phyloP scores from a whole-genome alignment of 2,888 invertebrate species.

The Dicyrtoma fusca region DNA sequence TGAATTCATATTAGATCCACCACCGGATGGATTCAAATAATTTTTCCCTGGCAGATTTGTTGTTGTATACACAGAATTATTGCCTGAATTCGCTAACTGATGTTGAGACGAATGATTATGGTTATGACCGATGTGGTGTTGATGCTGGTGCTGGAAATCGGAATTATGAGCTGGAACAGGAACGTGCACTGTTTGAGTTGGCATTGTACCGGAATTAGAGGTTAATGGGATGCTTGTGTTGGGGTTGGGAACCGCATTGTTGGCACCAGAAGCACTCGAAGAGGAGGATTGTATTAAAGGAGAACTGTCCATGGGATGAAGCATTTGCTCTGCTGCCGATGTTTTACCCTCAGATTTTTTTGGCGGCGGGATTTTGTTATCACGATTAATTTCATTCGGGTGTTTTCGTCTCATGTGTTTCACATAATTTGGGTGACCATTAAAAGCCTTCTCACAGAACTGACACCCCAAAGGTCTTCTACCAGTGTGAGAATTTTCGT shows the following conservation, averaged over 20 bases:
- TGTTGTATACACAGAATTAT: background rate
- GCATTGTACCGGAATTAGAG: background rate
- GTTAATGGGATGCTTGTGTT: slow-evolving; percentile 5
- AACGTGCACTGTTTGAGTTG: background rate
- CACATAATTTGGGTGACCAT: slow-evolving; percentile 65
- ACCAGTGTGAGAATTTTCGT: slow-evolving; percentile 66
- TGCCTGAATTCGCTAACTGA: background rate
- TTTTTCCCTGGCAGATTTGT: slow-evolving; percentile 33
- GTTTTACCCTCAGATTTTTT: slow-evolving; percentile 32
- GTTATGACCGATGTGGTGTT: slow-evolving; percentile 14
- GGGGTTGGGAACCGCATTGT: background rate
- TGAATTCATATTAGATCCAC: background rate
- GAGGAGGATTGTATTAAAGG: background rate
- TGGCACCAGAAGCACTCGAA: background rate
- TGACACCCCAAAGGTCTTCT: slow-evolving; percentile 65
- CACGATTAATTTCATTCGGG: slow-evolving; percentile 39
- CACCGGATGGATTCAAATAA: slow-evolving; percentile 38
- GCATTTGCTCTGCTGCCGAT: slow-evolving; percentile 16
- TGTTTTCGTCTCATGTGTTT: slow-evolving; percentile 67
- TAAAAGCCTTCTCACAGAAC: slow-evolving; percentile 65
- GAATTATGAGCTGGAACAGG: slow-evolving; percentile 28
- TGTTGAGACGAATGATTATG: background rate
- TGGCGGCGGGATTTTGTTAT: slow-evolving; percentile 48
- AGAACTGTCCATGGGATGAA: background rate
- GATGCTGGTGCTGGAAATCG: background rate